Conservation (phyloP, 2,797 vertebrate genomes). For the Antennarius maculatus region DNA sequence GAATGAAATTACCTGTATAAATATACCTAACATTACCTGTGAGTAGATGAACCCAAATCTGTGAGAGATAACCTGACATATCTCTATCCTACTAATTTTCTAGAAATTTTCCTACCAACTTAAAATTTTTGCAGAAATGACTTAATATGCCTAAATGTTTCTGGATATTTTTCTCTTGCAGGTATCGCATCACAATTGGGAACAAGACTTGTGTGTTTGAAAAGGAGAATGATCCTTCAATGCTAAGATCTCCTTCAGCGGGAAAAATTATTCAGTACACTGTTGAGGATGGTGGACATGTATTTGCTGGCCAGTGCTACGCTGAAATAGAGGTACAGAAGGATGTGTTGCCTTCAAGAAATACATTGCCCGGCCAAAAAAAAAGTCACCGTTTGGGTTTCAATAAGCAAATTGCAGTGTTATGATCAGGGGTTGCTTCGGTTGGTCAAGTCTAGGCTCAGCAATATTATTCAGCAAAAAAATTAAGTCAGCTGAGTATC, state of each 20-base stretch:
- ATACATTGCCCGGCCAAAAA: too few relatives aligned
- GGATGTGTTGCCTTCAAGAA: neutral
- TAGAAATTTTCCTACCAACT: neutral
- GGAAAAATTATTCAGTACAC: conserved; percentile 97
- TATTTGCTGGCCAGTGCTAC: conserved; percentile 95
- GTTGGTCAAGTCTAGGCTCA: too few relatives aligned
- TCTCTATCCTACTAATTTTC: too few relatives aligned
- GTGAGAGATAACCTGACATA: neutral
- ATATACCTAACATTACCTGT: neutral
- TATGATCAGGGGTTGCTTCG: too few relatives aligned
- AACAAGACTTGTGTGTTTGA: conserved; percentile 99
- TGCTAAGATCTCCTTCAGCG: conserved; percentile 93
- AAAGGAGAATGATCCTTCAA: conserved; percentile 96
- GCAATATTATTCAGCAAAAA: too few relatives aligned
- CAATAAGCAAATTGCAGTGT: too few relatives aligned
- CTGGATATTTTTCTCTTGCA: conserved; percentile 45
- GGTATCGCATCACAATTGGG: conserved; percentile 98
- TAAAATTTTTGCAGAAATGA: neutral
- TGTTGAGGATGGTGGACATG: conserved; percentile 96
- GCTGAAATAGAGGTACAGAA: conserved; percentile 93
- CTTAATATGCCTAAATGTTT: neutral
- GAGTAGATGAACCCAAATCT: neutral
- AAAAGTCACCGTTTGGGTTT: too few relatives aligned
- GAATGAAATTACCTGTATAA: neutral
- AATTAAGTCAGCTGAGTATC: too few relatives aligned